Base-by-base conservation (phyloP, 2,113 vertebrate species). In the Patagioenas fasciata region DNA sequence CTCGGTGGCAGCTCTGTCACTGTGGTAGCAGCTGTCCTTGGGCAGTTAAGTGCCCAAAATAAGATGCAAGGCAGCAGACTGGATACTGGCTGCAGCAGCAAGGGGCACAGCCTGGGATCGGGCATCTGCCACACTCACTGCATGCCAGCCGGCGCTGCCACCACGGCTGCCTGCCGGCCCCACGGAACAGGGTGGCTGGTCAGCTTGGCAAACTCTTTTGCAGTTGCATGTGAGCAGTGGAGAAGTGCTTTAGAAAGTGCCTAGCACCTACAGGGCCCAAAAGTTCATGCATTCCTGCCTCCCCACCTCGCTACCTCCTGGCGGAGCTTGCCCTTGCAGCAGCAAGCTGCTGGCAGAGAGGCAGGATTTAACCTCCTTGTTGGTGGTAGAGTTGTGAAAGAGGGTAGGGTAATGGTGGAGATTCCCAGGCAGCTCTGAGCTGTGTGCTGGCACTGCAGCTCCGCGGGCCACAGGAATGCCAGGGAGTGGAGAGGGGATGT, bases 371-470 rank as follows among this genome's bases (percentile, higher is more conserved):
- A 40, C 29, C 80, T 71, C 82, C 91, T 34, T 1, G 4, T 9
- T 31, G 93, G 80, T 84, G 95, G 88, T 28, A 51, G 3, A 11
- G 61, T 80, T 96, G 90, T 18, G 93, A 90, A 91, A 97, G 88
- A 89, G 70, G 57, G 28, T n/a, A 80, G 16, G n/a, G 24, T 7
- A 17, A 15, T 5, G 21, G 90, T 48, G 70, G 66, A 91, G 73
- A 42, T 72, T 95, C 42, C 72, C 80, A 74, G 85, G 85, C 44
- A 82, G 88, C 85, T 42, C 34, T 13, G 32, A 86, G 77, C 61
- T 1, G 9, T 4, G 66, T 48, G 67, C 88, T 67, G 80, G 70
- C 64, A 26, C 54, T 53, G 80, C 80, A 65, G 61, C 56, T 56
- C 58, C 0, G 1, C 2, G 3, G 34, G 16, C 51, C 7, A 3